Evolutionary conservation across 2,113 vertebrate species (phyloP), one percentile per base, ranked within the genome.

Genomic region (Hassar affinis): DNA sequence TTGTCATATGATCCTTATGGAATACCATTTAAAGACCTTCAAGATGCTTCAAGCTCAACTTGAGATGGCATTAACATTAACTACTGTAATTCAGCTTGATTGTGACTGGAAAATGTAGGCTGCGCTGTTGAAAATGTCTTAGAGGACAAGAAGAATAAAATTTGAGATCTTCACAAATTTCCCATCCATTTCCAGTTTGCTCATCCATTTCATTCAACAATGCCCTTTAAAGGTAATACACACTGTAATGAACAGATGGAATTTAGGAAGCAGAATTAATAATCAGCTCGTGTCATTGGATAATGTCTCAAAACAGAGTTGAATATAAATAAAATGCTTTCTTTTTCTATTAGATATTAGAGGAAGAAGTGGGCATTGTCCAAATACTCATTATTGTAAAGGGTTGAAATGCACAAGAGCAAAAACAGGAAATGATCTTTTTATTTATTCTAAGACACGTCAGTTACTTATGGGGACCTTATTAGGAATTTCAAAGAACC

Each of bases 281-380:
- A 49, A 74, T 11, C 61, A 47, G 22, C 52, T 72, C 17, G 69
- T 17, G 35, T 45, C 20, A 38, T 9, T 78, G 74, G 20, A n/a
- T 38, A 8, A n/a, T 17, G 25, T 49, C 15, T 35, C 17, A 35
- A 66, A 66, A 66, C 18, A 12, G 47, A 25, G 33, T 2, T 20
- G 17, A n/a, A 79, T 17, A 49, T 33, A 22, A 22, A 6, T 69
- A n/a, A n/a, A n/a, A n/a, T n/a, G n/a, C n/a, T 51, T 35, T 79
- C n/a, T 6, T 45, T 81, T 81, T 59, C 42, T 45, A 12, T 62
- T 79, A 62, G 25, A 30, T 62, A 30, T 62, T 79, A 20, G 57
- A 20, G 38, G 14, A 57, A n/a, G 51, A 17, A 77, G 35, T 25
- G 59, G 42, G 35, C 22, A 27, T 27, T 47, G 33, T 42, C 30